A percentile compares a stretch with the other conserved stretches of the same genome.
phyloP scores from a whole-genome alignment of 2,888 invertebrate species.

The Rhagophthalmus giganteus region DNA sequence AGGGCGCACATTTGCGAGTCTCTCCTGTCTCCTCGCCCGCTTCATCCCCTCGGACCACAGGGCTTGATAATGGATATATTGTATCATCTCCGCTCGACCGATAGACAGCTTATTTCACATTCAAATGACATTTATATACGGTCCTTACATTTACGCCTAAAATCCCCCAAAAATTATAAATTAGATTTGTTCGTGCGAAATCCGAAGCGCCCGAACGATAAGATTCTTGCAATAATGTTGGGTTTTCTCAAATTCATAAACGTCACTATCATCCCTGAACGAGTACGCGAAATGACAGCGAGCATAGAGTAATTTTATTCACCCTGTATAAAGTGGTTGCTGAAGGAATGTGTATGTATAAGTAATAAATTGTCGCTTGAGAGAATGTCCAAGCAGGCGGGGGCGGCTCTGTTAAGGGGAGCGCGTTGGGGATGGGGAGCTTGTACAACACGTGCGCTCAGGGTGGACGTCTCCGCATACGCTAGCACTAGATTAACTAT shows the following conservation, averaged over 20 bases:
- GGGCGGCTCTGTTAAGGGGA: conserved; percentile 51
- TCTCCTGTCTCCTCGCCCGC: conserved; percentile 33
- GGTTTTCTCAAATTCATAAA: conserved; percentile 11
- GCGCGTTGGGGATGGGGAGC: conserved; percentile 43
- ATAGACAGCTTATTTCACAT: conserved; percentile 44
- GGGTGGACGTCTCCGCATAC: conserved; percentile 50
- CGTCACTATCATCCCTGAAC: conserved; percentile 11
- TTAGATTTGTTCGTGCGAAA: conserved; percentile 2
- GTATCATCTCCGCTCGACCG: conserved; percentile 50
- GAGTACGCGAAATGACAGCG: conserved; percentile 11
- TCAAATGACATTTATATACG: conserved; percentile 31
- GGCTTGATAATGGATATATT: conserved; percentile 54
- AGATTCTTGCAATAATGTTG: conserved; percentile 1
- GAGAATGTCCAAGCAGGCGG: conserved; percentile 63
- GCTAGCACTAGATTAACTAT: conserved; percentile 50
- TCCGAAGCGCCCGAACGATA: conserved; percentile 3
- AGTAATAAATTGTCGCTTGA: conserved; percentile 59
- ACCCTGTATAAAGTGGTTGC: conserved; percentile 41
- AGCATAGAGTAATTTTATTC: conserved; percentile 31
- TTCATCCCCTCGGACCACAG: conserved; percentile 37
- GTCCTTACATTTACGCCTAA: conserved; percentile 14
- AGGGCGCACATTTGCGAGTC: conserved; percentile 50
- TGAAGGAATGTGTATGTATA: conserved; percentile 48
- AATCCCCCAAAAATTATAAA: conserved; percentile 15
- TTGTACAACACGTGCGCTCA: conserved; percentile 52